Evolutionary conservation across 2,888 invertebrate species (phyloP), one percentile per base, ranked within the genome.

Genomic region (Drosophila buzzatii): DNA sequence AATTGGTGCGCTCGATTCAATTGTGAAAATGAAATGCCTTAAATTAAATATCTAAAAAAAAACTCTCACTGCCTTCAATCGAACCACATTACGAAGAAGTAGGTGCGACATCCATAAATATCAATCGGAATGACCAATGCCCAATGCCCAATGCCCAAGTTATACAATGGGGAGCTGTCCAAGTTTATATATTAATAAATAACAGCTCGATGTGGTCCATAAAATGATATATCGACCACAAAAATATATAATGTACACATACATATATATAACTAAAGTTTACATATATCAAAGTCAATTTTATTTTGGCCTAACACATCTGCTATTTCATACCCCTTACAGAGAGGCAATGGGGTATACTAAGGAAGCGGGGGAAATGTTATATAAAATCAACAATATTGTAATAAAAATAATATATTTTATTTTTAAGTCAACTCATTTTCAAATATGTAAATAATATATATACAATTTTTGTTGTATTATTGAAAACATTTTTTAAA

Each of bases 171-270:
- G 3, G 27, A 18, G n/a, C n/a, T 27, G 55, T 1, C 39, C n/a
- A 27, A 27, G 9, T 10, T 14, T 18, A 20, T 20, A 20, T 20
- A n/a, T 58, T n/a, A 35, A 20, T 45, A 23, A 35, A 16, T 20
- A 23, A 23, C 14, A 8, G 4, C 44, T 35, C 44, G n/a, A 58
- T 35, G n/a, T n/a, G 39, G n/a, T 27, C 8, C 55, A 35, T 58
- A 10, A 33, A 57, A 44, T 45, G 44, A 58, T 23, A 58, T 45
- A 45, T 58, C n/a, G 23, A 7, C 35, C 35, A 58, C 44, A 58
- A 35, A 10, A 20, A 49, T 16, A 12, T 33, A 20, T 39, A 35
- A 10, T 16, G 31, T 16, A 12, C 20, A 20, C 16, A 39, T 37
- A 39, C 5, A 7, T 39, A 39, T 41, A n/a, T 7, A 35, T 18